Evolutionary conservation across 1,140 invertebrate genomes (phyloP), one percentile per base, ranked within the genome.

Genomic region (Tetragonula clypearis): DNA sequence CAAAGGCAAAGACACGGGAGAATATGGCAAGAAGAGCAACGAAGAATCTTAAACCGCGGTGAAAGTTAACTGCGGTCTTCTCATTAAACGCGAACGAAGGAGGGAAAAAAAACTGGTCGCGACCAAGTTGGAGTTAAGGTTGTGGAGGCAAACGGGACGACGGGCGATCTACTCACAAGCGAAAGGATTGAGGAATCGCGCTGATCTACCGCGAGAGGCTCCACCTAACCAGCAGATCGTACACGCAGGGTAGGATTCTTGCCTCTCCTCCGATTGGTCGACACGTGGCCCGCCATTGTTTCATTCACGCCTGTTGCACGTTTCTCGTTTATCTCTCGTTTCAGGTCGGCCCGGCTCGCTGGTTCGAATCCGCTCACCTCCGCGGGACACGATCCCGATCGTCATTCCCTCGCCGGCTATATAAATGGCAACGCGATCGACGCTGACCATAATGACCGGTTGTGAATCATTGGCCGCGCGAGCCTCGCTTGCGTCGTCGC

Each of bases 261-360:
- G 75, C 55, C 88, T 90, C 81, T 84, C 41, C 71, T 87, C 76
- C 86, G 60, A 91, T 91, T 91, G 90, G 90, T 89, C 90, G 86
- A 87, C 88, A 91, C 87, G 75, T 91, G 87, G 81, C 87, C 90
- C 90, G 90, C 90, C 90, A 91, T 91, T 91, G 90, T 91, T 91
- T 91, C 90, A 91, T 91, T 91, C 90, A 89, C 90, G 90, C 90
- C 90, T 91, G 90, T 89, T 90, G 82, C 89, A 90, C 85, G 87
- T 90, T 91, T 90, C 89, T 91, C 87, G 41, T 88, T 90, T 90
- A 90, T 90, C 86, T 90, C 86, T 85, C 88, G 85, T 86, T 30
- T 68, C 87, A 74, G 76, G 79, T 75, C 88, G 60, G 84, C 68
- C 77, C 55, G 65, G 66, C 55, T 26, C 65, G 15, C 41, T 62